A percentile compares a stretch with the other conserved stretches of the same genome.
These are phyloP conservation scores for Sycobia sp. DNA, from an alignment of 1,140 invertebrate species.

Conservation along the genomic window DNA sequence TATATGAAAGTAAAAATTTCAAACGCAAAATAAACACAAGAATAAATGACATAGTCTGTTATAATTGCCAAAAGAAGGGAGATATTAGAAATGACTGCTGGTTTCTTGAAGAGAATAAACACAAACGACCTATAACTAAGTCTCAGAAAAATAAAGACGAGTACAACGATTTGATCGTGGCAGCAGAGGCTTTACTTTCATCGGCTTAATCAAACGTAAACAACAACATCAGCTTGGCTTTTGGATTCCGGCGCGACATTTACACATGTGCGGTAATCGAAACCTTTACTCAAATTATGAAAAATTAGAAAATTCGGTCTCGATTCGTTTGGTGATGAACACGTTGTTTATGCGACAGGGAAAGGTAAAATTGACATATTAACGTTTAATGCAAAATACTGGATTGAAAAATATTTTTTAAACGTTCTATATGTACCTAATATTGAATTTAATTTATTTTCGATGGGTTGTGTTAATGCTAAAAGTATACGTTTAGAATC, in stretches of 20 bases:
- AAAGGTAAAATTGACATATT: too few relatives aligned
- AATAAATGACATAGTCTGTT: not conserved
- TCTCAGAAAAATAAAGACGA: too few relatives aligned
- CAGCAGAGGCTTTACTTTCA: not conserved
- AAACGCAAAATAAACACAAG: not conserved
- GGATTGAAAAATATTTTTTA: not conserved
- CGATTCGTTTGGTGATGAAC: too few relatives aligned
- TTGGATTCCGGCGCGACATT: not conserved
- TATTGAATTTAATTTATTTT: too few relatives aligned
- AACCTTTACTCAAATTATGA: not conserved
- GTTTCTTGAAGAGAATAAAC: too few relatives aligned
- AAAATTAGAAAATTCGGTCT: not conserved
- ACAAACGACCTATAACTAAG: not conserved
- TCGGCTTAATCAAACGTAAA: too few relatives aligned
- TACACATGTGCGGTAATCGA: not conserved
- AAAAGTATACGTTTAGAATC: too few relatives aligned
- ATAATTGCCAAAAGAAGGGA: not conserved
- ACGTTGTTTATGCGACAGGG: too few relatives aligned
- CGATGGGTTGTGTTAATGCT: too few relatives aligned
- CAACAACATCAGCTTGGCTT: not conserved
- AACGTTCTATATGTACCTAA: slow-evolving; percentile 2
- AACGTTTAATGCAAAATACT: not conserved
- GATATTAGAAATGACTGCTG: not conserved
- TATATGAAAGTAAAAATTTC: not conserved
- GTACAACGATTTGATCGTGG: too few relatives aligned